phyloP scores from a whole-genome alignment of 2,797 vertebrate species.

The Betta splendens region DNA sequence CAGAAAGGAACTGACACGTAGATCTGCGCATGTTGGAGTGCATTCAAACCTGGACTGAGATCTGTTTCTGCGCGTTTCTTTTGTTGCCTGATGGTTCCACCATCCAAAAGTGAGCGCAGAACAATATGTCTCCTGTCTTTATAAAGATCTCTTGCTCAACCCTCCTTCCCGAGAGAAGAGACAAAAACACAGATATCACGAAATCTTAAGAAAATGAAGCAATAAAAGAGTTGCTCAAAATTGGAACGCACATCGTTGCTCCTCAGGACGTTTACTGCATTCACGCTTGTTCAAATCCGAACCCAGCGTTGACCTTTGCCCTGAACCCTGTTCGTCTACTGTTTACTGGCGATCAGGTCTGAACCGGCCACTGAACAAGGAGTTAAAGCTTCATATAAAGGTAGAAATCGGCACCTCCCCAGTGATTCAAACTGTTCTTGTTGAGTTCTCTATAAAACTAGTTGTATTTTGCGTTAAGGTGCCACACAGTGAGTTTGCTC shows the following conservation, averaged over 20 bases:
- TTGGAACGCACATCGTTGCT: constrained; percentile 30
- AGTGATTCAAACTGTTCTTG: too few relatives aligned
- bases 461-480: too few relatives aligned
- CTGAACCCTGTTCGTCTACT: neutral
- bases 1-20: constrained; percentile 64
- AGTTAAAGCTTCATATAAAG: too few relatives aligned
- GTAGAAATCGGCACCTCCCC: too few relatives aligned
- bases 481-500: too few relatives aligned
- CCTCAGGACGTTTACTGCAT: too few relatives aligned
- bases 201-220: constrained; percentile 49
- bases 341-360: neutral
- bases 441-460: too few relatives aligned
- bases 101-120: constrained; percentile 48
- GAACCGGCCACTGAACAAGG: neutral
- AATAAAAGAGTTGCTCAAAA: constrained; percentile 20
- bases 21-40: constrained; percentile 22
- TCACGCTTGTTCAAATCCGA: too few relatives aligned
- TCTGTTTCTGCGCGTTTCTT: too few relatives aligned
- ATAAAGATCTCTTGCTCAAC: constrained; percentile 26
- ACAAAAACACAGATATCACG: constrained; percentile 13
- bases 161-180: constrained; percentile 11
- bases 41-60: too few relatives aligned
- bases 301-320: too few relatives aligned
- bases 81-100: constrained; percentile 43
- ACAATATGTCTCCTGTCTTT: too few relatives aligned